Base-by-base conservation (phyloP, 2,797 vertebrate genomes). In the Sebastes diaconus region DNA sequence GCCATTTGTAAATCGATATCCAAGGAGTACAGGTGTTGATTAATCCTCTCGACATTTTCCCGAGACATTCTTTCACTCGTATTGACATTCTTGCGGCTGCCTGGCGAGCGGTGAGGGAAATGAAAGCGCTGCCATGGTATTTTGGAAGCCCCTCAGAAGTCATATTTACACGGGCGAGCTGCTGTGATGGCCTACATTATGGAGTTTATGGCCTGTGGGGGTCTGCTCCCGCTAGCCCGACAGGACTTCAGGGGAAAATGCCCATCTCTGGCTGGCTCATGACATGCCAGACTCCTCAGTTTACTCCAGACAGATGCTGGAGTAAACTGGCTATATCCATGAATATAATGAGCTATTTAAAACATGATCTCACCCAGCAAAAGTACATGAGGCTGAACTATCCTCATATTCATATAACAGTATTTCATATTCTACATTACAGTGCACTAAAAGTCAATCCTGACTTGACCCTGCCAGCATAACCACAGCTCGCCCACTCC, bases 1-100 rank as follows among this genome's bases (percentile, higher is more conserved):
- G 84, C 82, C 85, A 82, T 94, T 93, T 93, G 84, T 88, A 95
- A 93, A 96, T 95, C 96, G 96, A 96, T 95, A 96, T 96, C 95
- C 96, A 95, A 80, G 60, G 93, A 84, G 90, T 90, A 90, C 94
- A 96, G 95, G 93, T 95, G 95, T 90, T 91, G 90, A 92, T 95
- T 95, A 96, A 96, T 95, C 95, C 94, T 80, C 83, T 87, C 84
- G 90, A 95, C 94, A 95, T 95, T 95, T 94, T 93, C 92, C 81
- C 10, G 75, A 91, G 93, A 95, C 91, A 83, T 93, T 94, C 91
- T 94, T 91, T 92, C 90, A 87, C 85, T 90, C 81, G 72, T 88
- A 75, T 92, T 95, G 94, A 94, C 93, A 92, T 95, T 95, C 91
- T 91, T 92, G 82, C 14, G 75, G 83, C 82, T 80, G 84, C 85